Evolutionary conservation across 2,797 vertebrate species (phyloP), one percentile per base, ranked within the genome.

Genomic region (Merluccius polli): DNA sequence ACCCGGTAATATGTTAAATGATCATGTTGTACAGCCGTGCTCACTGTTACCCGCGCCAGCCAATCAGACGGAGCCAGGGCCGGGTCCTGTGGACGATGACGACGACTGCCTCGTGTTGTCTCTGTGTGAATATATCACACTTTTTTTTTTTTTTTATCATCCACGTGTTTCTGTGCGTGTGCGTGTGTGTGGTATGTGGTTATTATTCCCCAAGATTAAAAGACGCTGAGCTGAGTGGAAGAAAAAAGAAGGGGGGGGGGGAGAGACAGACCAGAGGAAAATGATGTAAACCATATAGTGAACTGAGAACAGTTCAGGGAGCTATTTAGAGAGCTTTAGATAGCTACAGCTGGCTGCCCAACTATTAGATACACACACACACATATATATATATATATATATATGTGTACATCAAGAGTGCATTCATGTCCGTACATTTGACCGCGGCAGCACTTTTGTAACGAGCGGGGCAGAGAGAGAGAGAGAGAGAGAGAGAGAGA

Each of bases 1-100:
- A 91, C 82, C 75, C 24, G 35, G 76, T 87, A 86, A 91, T 87
- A 89, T 87, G 90, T 82, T 89, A 90, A 93, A 90, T 75, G 86
- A 86, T 92, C 86, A n/a, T 82, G 82, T 87, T 80, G 18, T 89
- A 79, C 74, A 59, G 83, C 73, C 75, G 44, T 74, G 78, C 85
- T 88, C 82, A 82, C 83, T 82, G 80, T n/a, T 81, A 82, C 84
- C 82, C 83, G 75, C 75, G 82, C 74, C 1, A 79, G 32, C 79
- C 82, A 83, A 78, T 75, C 67, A 85, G 83, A 84, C 79, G 15
- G 73, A 16, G 75, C 82, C 70, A 78, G 72, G 1, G 70, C n/a
- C 73, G 38, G 78, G 77, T 75, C 12, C 59, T 73, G 30, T 69
- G 77, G 75, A 33, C 71, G 82, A 52, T 79, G 72, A 38, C 6